phyloP scores from a whole-genome alignment of 2,888 invertebrate species.

The Coleophora deauratella region DNA sequence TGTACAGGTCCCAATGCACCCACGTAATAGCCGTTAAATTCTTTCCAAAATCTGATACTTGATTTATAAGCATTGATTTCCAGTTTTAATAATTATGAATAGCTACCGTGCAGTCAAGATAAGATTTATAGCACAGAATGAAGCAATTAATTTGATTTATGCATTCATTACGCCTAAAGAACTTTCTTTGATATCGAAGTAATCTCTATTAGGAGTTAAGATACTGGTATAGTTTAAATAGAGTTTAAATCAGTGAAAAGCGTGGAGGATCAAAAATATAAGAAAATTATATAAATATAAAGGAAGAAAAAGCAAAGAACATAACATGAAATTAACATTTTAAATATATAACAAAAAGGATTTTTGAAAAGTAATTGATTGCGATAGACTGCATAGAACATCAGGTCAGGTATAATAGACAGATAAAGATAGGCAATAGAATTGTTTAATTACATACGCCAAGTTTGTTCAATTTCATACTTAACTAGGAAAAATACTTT shows the following conservation, averaged over 20 bases:
- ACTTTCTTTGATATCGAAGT: background rate
- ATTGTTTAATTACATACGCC: too few relatives aligned
- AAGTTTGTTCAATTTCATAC: too few relatives aligned
- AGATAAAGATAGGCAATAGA: too few relatives aligned
- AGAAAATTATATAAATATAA: too few relatives aligned
- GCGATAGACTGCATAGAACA: too few relatives aligned
- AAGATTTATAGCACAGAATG: conserved; percentile 28
- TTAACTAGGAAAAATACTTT: too few relatives aligned
- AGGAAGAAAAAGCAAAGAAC: too few relatives aligned
- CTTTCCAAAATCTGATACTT: conserved; percentile 3
- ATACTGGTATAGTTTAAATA: too few relatives aligned
- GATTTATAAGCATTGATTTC: conserved; percentile 10
- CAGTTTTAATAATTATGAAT: conserved; percentile 16
- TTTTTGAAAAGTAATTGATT: too few relatives aligned
- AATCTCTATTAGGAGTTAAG: background rate
- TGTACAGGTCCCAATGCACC: background rate
- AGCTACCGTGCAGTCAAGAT: conserved; percentile 22
- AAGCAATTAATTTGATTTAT: conserved; percentile 27
- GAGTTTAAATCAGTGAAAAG: background rate
- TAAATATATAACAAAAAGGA: too few relatives aligned
- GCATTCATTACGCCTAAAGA: conserved; percentile 2
- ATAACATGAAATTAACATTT: too few relatives aligned
- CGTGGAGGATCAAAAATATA: background rate
- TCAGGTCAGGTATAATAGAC: too few relatives aligned
- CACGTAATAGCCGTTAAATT: background rate